Conservation (phyloP, 2,888 invertebrate genomes). For the Machimus atricapillus region DNA sequence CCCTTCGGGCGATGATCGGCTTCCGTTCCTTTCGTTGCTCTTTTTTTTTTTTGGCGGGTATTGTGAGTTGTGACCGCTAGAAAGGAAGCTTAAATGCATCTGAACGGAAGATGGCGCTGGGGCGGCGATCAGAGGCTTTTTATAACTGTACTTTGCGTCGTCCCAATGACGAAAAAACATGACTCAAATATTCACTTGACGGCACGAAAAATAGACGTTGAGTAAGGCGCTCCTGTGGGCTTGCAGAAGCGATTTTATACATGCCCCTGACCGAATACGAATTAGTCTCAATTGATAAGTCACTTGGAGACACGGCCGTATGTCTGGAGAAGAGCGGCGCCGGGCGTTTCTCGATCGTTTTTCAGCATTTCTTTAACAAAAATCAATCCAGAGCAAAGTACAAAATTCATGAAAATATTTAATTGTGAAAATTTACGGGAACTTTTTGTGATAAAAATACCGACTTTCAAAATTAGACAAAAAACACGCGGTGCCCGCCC, state of each 20-base stretch:
- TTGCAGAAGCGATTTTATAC: not conserved
- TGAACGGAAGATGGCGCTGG: not conserved
- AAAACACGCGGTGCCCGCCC: not conserved
- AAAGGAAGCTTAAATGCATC: not conserved
- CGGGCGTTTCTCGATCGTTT: not conserved
- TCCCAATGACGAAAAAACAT: conserved; percentile 1
- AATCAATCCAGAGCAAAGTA: not conserved
- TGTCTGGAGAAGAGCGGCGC: not conserved
- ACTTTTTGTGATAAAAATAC: not conserved
- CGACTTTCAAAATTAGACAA: not conserved
- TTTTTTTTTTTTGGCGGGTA: not conserved
- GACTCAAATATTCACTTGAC: not conserved
- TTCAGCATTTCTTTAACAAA: not conserved
- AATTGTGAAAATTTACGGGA: not conserved
- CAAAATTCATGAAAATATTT: not conserved
- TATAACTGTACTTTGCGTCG: not conserved
- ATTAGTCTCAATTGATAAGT: conserved; percentile 19
- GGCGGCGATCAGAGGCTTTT: not conserved
- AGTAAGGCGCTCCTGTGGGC: conserved; percentile 4
- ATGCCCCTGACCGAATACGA: not conserved
- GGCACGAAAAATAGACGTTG: conserved; percentile 23
- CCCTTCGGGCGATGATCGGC: not conserved
- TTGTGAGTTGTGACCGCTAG: not conserved
- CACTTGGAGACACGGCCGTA: not conserved
- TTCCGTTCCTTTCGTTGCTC: not conserved